Evolutionary conservation across 2,888 invertebrate genomes (phyloP).

Genomic region (Oxytorus armatus): DNA sequence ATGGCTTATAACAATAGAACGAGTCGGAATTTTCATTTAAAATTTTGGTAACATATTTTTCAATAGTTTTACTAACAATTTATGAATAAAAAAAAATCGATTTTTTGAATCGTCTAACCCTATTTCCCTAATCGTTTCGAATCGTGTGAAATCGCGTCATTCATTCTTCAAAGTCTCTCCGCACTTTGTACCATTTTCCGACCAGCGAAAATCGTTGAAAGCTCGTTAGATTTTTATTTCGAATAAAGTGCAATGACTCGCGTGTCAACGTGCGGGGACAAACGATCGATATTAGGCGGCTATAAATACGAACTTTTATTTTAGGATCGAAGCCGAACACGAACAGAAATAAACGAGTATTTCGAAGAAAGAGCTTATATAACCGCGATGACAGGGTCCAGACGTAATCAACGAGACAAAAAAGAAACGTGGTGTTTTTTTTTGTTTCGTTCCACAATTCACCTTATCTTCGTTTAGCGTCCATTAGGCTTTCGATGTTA

Average conservation of each 20-base stretch:
- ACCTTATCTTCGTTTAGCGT: slow-evolving; percentile 32
- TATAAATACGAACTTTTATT: not conserved
- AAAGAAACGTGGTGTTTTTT: not conserved
- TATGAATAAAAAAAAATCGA: no score
- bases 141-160: no score
- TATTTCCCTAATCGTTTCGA: no score
- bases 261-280: not conserved
- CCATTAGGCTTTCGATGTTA: slow-evolving; percentile 21
- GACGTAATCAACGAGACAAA: slow-evolving; percentile 1
- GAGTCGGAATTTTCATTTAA: no score
- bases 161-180: not conserved
- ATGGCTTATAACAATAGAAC: no score
- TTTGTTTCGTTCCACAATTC: no score
- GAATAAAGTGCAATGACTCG: slow-evolving; percentile 15
- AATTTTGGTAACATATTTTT: no score
- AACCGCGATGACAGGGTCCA: not conserved
- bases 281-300: slow-evolving; percentile 9
- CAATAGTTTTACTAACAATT: no score
- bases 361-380: not conserved
- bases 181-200: slow-evolving; percentile 8
- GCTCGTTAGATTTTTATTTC: slow-evolving; percentile 1
- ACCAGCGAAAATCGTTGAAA: slow-evolving; percentile 22
- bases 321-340: not conserved
- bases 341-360: slow-evolving; percentile 1
- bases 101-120: no score